Evolutionary conservation across 2,888 invertebrate species (phyloP).

Genomic region (Lithophane socia): DNA sequence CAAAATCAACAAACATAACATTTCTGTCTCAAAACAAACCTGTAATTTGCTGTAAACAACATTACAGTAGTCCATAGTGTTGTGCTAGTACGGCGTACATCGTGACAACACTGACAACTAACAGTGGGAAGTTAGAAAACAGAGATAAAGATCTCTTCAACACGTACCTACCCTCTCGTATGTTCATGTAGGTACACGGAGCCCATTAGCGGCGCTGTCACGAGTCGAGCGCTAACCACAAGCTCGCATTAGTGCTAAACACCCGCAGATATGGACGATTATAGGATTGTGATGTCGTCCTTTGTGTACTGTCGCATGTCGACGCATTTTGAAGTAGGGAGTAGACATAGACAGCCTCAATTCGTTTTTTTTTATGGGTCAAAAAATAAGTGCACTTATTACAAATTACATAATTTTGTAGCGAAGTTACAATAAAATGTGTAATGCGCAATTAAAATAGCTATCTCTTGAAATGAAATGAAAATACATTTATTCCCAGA

Average conservation of each 20-base stretch:
- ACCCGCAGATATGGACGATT: constrained; percentile 34
- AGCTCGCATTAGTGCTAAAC: constrained; percentile 59
- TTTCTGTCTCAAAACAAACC: constrained; percentile 15
- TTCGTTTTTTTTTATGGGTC: not conserved
- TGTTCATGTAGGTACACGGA: constrained; percentile 34
- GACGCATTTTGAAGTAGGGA: constrained; percentile 11
- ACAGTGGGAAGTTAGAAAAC: constrained; percentile 42
- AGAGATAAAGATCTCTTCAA: constrained; percentile 44
- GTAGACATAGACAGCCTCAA: not conserved
- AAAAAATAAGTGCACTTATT: not conserved
- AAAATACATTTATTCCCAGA: not conserved
- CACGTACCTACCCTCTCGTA: constrained; percentile 26
- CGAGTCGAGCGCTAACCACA: constrained; percentile 54
- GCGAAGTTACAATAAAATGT: not conserved
- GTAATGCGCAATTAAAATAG: too few relatives aligned
- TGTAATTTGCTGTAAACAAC: not conserved
- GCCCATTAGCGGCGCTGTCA: constrained; percentile 62
- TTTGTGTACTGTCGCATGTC: not conserved
- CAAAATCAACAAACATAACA: not conserved
- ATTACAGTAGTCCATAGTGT: not conserved
- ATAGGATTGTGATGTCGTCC: constrained; percentile 16
- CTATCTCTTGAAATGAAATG: not conserved
- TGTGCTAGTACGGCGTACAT: not conserved
- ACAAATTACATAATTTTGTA: not conserved
- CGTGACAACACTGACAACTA: constrained; percentile 17